Evolutionary conservation across 2,888 invertebrate species (phyloP).

Genomic region (Brachypterus glaber): DNA sequence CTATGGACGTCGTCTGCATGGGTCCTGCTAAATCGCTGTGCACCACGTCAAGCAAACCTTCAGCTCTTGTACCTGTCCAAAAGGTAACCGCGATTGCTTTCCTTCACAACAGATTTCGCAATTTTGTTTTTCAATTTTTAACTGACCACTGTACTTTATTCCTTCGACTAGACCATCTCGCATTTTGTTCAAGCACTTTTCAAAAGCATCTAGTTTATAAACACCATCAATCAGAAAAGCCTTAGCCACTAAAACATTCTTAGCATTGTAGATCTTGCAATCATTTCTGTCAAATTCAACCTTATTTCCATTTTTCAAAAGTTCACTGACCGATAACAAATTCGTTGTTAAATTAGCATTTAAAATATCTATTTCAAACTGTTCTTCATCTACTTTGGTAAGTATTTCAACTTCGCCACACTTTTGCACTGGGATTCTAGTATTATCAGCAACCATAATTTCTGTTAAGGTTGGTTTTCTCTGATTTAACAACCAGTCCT

Average conservation of each 20-base stretch:
- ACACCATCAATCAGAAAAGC: neutral
- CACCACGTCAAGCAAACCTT: neutral
- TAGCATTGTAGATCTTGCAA: neutral
- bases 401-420: conserved; percentile 13
- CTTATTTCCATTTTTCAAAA: neutral
- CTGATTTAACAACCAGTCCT: conserved; percentile 11
- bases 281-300: neutral
- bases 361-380: neutral
- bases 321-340: neutral
- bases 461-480: no score
- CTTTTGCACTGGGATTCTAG: conserved; percentile 14
- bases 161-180: neutral
- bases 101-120: conserved; percentile 1
- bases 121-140: neutral
- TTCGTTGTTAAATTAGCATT: neutral
- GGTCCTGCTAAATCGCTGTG: conserved; percentile 9
- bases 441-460: no score
- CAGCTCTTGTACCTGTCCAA: neutral
- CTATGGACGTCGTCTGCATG: conserved; percentile 15
- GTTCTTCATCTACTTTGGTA: neutral
- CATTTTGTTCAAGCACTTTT: neutral
- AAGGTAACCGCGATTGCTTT: neutral
- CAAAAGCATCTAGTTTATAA: neutral
- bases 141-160: neutral
- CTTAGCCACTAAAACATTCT: neutral